Evolutionary conservation across 1,140 invertebrate genomes (phyloP), one percentile per base, ranked within the genome.

Genomic region (Rhagoletis pomonella): DNA sequence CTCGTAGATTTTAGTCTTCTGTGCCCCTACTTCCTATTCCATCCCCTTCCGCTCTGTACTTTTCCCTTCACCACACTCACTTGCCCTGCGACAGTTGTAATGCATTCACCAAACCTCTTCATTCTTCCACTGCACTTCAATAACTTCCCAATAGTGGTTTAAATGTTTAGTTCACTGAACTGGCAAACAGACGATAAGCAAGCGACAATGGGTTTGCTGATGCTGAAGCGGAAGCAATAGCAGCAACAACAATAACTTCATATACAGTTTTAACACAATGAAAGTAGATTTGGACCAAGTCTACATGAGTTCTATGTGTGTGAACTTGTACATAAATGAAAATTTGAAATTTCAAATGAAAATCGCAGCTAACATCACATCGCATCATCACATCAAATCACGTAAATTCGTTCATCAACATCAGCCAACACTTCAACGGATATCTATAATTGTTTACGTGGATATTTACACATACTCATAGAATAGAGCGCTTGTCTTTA

Each of bases 91-190:
- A n/a, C 60, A 17, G n/a, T n/a, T n/a, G n/a, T n/a, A n/a, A n/a
- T n/a, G n/a, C n/a, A n/a, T n/a, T n/a, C n/a, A n/a, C n/a, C n/a
- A n/a, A n/a, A n/a, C n/a, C 12, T n/a, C 17, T 62, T 62, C 10
- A 62, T 10, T 62, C 17, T 62, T 4, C 60, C 60, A 62, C 3
- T 62, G 17, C n/a, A n/a, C 50, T 55, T 47, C 67, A 47, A 14
- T 55, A 81, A 81, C 47, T 55, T 55, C 14, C 17, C 47, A 81
- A 55, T 81, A 17, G n/a, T 58, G 67, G 5, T 55, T 42, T 55
- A 55, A 81, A 81, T 4, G 73, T 6, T 81, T 81, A 55, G 47
- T 81, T 55, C 73, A 81, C 5, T 81, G 73, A 81, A 17, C 73
- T 55, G 73, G 73, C 44, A 58, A 77, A 55, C 4, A 55, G 19